Evolutionary conservation across 1,140 invertebrate species (phyloP), one percentile per base, ranked within the genome.

Genomic region (Eubasilissa regina): DNA sequence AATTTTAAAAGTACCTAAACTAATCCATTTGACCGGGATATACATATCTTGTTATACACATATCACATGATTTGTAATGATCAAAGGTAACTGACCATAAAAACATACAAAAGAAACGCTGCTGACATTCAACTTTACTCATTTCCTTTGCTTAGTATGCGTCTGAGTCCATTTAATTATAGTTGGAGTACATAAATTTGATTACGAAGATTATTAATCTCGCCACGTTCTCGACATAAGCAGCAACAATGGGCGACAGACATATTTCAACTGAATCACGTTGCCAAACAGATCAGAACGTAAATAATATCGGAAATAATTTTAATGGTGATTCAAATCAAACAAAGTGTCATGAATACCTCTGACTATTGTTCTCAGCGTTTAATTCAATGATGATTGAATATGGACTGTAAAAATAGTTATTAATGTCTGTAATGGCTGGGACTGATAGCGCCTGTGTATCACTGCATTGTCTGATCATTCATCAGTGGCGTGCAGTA

Each of bases 341-440:
- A 68, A 68, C 64, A 68, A 68, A 68, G 44, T 68, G 64, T 68
- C 64, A 68, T 68, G 64, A 68, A 68, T 68, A 68, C 35, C 64
- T 68, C 64, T 45, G 43, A 15, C 64, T n/a, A 68, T 68, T 68
- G 64, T 68, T 68, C 64, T 15, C 1, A 8, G 44, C 13, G 19
- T n/a, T 45, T 68, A 68, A 68, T 68, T 68, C 13, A 68, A 45
- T 68, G 64, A 44, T 68, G 45, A 45, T 68, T 19, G 13, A 68
- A 68, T 19, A 45, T 51, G 43, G 13, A 15, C 21, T n/a, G 44
- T 68, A 44, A 68, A 68, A 68, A 68, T 68, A 68, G 64, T 35
- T 64, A 35, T 35, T 35, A 35, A 35, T 35, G 25, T 35, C 25
- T 35, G 25, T 35, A 3, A 6, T 35, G 1, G 25, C 6, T 6